Evolutionary conservation across 2,797 vertebrate species (phyloP), one percentile per base, ranked within the genome.

Genomic region (Synanceia verrucosa): DNA sequence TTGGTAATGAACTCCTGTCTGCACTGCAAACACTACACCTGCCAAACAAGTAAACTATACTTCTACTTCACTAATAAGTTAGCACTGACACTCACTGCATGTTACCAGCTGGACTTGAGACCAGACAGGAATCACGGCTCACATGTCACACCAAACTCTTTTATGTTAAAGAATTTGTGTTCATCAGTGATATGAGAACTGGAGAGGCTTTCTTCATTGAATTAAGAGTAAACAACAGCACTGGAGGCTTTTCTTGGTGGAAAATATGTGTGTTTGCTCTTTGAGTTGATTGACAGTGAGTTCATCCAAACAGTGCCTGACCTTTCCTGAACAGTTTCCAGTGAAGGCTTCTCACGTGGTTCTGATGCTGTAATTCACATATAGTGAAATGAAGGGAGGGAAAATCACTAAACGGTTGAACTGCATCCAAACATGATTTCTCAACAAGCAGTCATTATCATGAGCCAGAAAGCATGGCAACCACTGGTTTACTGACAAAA

Each of bases 391-490:
- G 10, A 76, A 65, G 33, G n/a, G 31, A 37, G 23, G 6, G 21
- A 37, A 64, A 75, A 28, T n/a, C 2, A 41, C 18, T 63, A 39
- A 14, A 14, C 13, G 50, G 26, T 58, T 55, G 33, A 74, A 26
- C 16, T 36, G 21, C 16, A 41, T 33, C 47, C 34, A 33, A 62
- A 41, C 28, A 43, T 19, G 28, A 23, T 16, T 34, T 33, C 37
- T 36, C 33, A 28, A 33, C 31, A 65, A 13, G 29, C 13, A 77
- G 24, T 47, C 56, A 18, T 52, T 14, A n/a, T 48, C 8, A 33
- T 29, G 28, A 44, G 14, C 5, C 31, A 46, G n/a, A 66, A 21
- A 8, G 10, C 37, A 56, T 39, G 11, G 11, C 4, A 43, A 18
- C 29, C 19, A 18, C 50, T 26, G 37, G 16, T 57, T 51, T 21